Conservation (phyloP, 2,113 vertebrate genomes). For the Petrocephalus zakoni region DNA sequence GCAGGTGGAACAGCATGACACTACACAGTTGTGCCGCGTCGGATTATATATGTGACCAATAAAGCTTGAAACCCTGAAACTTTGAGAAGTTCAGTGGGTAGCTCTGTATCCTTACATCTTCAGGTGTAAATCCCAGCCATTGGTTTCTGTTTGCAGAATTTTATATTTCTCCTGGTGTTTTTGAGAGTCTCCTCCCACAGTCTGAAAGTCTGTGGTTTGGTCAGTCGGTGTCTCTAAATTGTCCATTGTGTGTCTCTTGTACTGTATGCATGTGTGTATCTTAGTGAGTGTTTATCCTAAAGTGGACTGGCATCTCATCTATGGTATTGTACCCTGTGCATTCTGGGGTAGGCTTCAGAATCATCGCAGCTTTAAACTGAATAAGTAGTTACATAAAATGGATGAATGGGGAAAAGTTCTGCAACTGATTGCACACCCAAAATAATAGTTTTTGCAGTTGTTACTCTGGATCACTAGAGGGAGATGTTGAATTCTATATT, state of each 20-base stretch:
- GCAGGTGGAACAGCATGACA: no score
- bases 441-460: not conserved
- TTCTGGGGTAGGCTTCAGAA: not conserved
- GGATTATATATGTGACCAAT: not conserved
- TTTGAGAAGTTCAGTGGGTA: not conserved
- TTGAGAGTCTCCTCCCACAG: not conserved
- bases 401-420: not conserved
- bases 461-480: slow-evolving; percentile 11
- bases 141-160: not conserved
- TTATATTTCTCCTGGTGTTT: not conserved
- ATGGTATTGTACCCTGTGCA: not conserved
- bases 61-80: not conserved
- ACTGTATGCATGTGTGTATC: not conserved
- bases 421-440: not conserved
- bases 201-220: not conserved
- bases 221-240: not conserved
- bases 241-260: not conserved
- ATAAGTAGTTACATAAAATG: not conserved
- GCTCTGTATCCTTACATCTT: not conserved
- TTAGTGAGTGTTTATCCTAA: not conserved
- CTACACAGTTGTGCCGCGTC: not conserved
- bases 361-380: not conserved
- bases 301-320: not conserved
- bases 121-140: not conserved
- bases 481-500: slow-evolving; percentile 16